Percentiles rank a stretch among this genome's conserved stretches.
These are phyloP conservation scores for Villa cingulata DNA, from an alignment of 2,888 invertebrate genomes.

Conservation along the genomic window DNA sequence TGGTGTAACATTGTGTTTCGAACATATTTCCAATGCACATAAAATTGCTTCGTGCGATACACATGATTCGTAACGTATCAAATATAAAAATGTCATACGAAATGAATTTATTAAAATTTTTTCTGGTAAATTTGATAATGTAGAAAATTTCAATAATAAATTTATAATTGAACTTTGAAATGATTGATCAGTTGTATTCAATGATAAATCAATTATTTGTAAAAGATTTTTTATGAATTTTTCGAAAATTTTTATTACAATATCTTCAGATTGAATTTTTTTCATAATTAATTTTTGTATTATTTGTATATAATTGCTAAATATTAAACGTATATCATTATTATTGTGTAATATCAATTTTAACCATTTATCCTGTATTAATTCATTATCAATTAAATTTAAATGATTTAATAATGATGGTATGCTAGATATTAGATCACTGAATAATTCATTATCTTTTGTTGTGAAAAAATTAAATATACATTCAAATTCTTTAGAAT, in stretches of 20 bases:
- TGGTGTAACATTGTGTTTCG: conserved; percentile 24
- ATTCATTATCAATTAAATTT: conserved; percentile 1
- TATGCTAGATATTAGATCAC: conserved; percentile 5
- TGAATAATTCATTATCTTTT: background rate
- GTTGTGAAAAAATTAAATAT: background rate
- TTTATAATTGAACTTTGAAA: conserved; percentile 13
- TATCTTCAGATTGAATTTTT: background rate
- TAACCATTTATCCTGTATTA: conserved; percentile 5
- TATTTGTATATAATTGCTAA: conserved; percentile 4
- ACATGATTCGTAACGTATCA: conserved; percentile 25
- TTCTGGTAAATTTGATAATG: conserved; percentile 20
- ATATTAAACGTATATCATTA: conserved; percentile 4
- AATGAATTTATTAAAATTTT: conserved; percentile 25
- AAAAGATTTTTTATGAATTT: conserved; percentile 13
- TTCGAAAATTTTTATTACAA: conserved; percentile 6
- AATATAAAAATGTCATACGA: conserved; percentile 28
- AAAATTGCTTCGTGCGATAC: conserved; percentile 29
- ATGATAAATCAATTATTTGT: conserved; percentile 6
- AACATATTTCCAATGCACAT: conserved; percentile 28
- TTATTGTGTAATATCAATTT: conserved; percentile 6
- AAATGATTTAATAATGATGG: conserved; percentile 9
- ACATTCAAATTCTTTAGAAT: conserved; percentile 1
- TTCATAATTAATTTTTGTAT: background rate
- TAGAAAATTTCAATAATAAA: conserved; percentile 14
- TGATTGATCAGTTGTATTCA: conserved; percentile 9